Base-by-base conservation (phyloP, 2,113 vertebrate genomes). In the Myanophis thanlyinensis region DNA sequence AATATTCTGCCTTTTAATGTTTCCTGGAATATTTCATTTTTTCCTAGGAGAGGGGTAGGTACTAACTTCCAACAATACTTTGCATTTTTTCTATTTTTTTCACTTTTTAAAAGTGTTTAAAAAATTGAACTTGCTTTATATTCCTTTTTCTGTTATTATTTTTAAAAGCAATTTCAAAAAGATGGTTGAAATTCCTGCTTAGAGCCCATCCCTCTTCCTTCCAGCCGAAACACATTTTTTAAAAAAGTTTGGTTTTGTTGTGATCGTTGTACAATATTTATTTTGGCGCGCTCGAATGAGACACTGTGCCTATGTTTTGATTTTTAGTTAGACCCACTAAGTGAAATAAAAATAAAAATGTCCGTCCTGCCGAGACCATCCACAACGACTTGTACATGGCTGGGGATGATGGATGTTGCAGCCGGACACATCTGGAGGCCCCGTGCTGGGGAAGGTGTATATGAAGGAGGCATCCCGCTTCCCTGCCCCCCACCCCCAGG, bases 401-500 rank as follows among this genome's bases (percentile, higher is more conserved):
- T 80, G 73, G 35, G 15, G 7, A 80, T 44, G 73, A 44, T 22
- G 35, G 73, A 7, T 22, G 35, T 44, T 80, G 35, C 7, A 40
- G 7, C 18, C 35, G 35, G 73, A 44, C 7, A 44, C 18, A 44
- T 22, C 73, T 80, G 73, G 15, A 40, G 35, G 5, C 18, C 15
- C 18, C 35, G 1, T 22, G 35, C 7, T 22, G 73, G 18, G 7
- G 35, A 80, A 22, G 18, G 35, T 3, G 1, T 22, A 22, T 80
- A 18, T 44, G 73, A 35, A 80, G 73, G 35, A 44, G 0, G 67
- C n/a, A 40, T 20, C 18, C 11, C 53, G 0, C 2, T 18, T n/a
- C n/a, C n/a, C n/a, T n/a, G n/a, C 51, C 18, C 5, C 20, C 18
- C 52, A 0, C 1, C 0, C 2, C 18, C 62, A 20, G 18, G 15